Evolutionary conservation across 2,888 invertebrate species (phyloP), one percentile per base, ranked within the genome.

Genomic region (Copidosoma aretas): DNA sequence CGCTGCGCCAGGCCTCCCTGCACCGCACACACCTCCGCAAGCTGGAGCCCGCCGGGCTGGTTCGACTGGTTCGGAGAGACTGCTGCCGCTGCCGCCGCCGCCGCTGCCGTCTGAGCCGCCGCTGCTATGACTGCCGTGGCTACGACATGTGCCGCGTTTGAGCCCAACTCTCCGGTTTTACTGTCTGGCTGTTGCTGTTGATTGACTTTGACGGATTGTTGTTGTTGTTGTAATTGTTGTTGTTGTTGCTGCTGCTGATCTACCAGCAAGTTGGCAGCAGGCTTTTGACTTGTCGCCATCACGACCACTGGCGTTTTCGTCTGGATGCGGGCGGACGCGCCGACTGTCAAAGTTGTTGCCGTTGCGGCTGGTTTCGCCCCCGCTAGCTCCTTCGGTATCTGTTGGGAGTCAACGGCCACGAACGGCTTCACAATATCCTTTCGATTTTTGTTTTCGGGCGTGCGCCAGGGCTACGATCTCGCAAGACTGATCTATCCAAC

Each of bases 321-420:
- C 32, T 5, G 76, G 73, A 79, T 78, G 75, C 76, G 78, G 73
- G 79, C 74, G 75, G 78, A 77, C 43, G 43, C 12, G 75, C 80
- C 79, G 74, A 77, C 73, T 74, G 77, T 67, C 22, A 58, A 58
- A 15, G 19, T 66, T 32, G 65, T 22, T 22, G 67, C 46, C 10
- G 62, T 60, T 12, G 51, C 32, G 2, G 71, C 79, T 17, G 43
- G 15, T 46, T 82, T 82, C 76, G 80, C 53, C 41, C 82, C 85
- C 78, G 84, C 78, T 79, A 84, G 80, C 79, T 88, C 87, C 87
- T 87, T 88, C 85, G 84, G 85, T 84, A 86, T 86, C 87, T 88
- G 87, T 84, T 86, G 85, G n/a, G 82, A 86, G 82, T 82, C 82
- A 80, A 82, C 82, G 79, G 80, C 71, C 57, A 69, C 67, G 66